Evolutionary conservation across 2,888 invertebrate genomes (phyloP), one percentile per base, ranked within the genome.

Genomic region (Cheilosia vulpina): DNA sequence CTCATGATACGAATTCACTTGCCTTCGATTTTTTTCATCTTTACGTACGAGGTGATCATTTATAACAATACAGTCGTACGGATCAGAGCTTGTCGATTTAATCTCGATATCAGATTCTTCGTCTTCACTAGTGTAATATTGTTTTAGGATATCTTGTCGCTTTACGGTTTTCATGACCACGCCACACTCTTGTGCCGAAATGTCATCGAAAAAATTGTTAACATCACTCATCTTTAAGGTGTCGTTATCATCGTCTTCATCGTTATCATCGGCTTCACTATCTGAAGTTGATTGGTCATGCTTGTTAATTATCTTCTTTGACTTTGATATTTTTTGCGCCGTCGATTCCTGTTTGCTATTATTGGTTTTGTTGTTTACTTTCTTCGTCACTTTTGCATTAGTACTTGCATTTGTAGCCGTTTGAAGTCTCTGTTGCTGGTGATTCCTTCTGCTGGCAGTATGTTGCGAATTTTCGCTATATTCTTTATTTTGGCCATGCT

Each of bases 31-130:
- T 83, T 93, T 94, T 24, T 93, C 93, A 84, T 93, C 93, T 91
- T 90, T 90, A 66, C 90, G 91, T 77, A 92, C 92, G 55, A 92
- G 88, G 88, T 96, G 96, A 92, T 97, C 97, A 88, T 97, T 96
- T 31, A 97, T 96, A 66, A 97, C 96, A 88, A 97, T 97, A 90
- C 97, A 97, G 90, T 96, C 96, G 88, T 96, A 95, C 34, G 95
- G 95, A 93, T 96, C 95, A 60, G 95, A 95, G 89, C 95, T 95
- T 60, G 95, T 95, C 63, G 95, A 95, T 90, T 91, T 91, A 9
- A 91, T 87, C 63, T 91, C 91, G 11, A 88, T 87, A 87, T 91
- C 91, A 62, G 94, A 95, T 9, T 95, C 94, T 89, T 95, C 95
- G 85, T 94, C 94, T 87, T 93, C 93, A 89, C 93, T 93, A 63